These are phyloP conservation scores for Drosophila anomalata DNA, from an alignment of 2,888 invertebrate species.

Conservation along the genomic window DNA sequence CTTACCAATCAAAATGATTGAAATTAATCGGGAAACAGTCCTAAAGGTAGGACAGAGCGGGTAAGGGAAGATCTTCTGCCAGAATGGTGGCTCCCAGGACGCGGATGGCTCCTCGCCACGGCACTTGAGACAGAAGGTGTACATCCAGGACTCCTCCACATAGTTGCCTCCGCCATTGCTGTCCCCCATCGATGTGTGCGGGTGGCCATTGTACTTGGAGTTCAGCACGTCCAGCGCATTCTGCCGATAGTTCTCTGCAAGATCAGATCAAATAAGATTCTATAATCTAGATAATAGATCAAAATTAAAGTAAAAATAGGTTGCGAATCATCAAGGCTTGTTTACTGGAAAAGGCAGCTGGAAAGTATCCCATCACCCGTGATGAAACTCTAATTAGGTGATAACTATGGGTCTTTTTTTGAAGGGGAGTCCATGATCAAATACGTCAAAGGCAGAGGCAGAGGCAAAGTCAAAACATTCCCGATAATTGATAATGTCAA, in stretches of 20 bases:
- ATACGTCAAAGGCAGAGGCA: slow-evolving; percentile 9
- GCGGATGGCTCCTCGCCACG: slow-evolving; percentile 89
- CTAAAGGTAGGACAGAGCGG: slow-evolving; percentile 94
- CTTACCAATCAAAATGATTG: slow-evolving; percentile 89
- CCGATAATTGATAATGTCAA: slow-evolving; percentile 77
- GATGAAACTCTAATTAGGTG: slow-evolving; percentile 57
- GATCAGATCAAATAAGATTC: slow-evolving; percentile 25
- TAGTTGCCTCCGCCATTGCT: slow-evolving; percentile 58
- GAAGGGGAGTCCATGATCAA: slow-evolving; percentile 1
- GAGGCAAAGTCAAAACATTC: slow-evolving; percentile 45
- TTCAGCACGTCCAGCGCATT: slow-evolving; percentile 80
- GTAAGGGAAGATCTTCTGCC: slow-evolving; percentile 92
- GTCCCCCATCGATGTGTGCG: slow-evolving; percentile 43
- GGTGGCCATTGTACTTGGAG: slow-evolving; percentile 76
- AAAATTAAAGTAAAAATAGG: not conserved
- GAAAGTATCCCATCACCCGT: slow-evolving; percentile 54
- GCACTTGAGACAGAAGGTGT: slow-evolving; percentile 91
- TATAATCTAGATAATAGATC: not conserved
- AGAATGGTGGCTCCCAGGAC: slow-evolving; percentile 92
- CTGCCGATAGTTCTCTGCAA: slow-evolving; percentile 78
- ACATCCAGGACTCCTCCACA: slow-evolving; percentile 90
- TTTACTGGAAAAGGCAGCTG: slow-evolving; percentile 22
- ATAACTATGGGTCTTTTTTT: slow-evolving; percentile 34
- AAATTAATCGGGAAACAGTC: slow-evolving; percentile 90
- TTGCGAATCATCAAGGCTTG: not conserved